These are phyloP conservation scores for Cryptocephalus primarius DNA, from an alignment of 2,888 invertebrate genomes.

Conservation along the genomic window DNA sequence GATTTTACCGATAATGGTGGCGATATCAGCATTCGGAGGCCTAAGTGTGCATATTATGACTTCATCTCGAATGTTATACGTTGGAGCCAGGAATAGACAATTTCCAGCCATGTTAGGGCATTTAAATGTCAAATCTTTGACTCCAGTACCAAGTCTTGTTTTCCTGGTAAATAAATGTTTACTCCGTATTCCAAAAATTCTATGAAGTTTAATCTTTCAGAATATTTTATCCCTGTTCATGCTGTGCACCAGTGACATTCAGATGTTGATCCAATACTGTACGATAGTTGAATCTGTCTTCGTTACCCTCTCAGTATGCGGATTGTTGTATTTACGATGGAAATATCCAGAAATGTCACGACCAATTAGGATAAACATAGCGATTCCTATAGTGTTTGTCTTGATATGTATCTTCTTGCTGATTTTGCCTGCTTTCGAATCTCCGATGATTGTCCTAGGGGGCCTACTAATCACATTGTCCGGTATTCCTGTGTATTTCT, in stretches of 20 bases:
- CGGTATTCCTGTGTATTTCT: conserved; percentile 72
- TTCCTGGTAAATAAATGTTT: conserved; percentile 56
- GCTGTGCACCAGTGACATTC: conserved; percentile 75
- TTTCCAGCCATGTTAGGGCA: conserved; percentile 73
- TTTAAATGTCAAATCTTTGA: conserved; percentile 62
- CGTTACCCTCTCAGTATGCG: conserved; percentile 76
- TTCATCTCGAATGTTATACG: conserved; percentile 84
- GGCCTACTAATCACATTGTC: conserved; percentile 69
- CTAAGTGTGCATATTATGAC: conserved; percentile 93
- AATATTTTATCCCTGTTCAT: conserved; percentile 74
- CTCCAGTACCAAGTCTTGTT: conserved; percentile 70
- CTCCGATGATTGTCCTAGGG: conserved; percentile 68
- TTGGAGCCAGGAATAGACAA: conserved; percentile 82
- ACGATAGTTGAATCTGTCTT: conserved; percentile 90
- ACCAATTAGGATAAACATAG: conserved; percentile 65
- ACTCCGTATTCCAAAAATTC: not conserved
- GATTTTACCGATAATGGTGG: conserved; percentile 85
- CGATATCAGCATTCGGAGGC: conserved; percentile 85
- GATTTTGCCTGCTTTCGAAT: conserved; percentile 66
- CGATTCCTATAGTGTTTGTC: conserved; percentile 66
- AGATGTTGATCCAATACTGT: conserved; percentile 80
- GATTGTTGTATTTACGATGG: conserved; percentile 73
- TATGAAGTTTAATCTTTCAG: conserved; percentile 38
- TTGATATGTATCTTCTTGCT: conserved; percentile 66
- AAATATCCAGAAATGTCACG: conserved; percentile 66